Conservation (phyloP, 2,888 invertebrate species). For the Macroteleia sp. region DNA sequence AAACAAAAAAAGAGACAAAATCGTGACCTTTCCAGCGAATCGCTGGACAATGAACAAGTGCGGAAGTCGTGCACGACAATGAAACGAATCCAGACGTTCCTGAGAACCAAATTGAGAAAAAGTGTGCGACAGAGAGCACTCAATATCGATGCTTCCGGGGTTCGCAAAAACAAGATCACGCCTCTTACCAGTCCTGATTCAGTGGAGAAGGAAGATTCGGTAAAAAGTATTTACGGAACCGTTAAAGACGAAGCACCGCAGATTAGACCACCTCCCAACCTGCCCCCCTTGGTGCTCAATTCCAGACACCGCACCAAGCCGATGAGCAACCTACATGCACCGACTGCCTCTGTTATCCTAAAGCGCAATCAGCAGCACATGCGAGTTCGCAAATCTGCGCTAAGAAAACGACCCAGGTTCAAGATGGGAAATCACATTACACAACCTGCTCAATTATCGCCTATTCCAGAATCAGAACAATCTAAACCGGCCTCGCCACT, state of each 20-base stretch:
- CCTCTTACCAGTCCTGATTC: conserved; percentile 66
- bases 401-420: conserved; percentile 77
- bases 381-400: conserved; percentile 74
- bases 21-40: too few relatives aligned
- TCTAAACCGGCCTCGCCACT: conserved; percentile 89
- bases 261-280: conserved; percentile 65
- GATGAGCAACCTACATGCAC: conserved; percentile 41
- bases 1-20: conserved; percentile 48
- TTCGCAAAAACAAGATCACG: conserved; percentile 73
- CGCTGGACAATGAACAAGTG: conserved; percentile 31
- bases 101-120: conserved; percentile 75
- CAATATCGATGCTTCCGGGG: conserved; percentile 63
- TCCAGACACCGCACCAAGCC: conserved; percentile 61
- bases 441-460: conserved; percentile 86
- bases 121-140: conserved; percentile 70
- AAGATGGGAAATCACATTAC: conserved; percentile 78
- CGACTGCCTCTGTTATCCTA: conserved; percentile 64
- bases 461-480: conserved; percentile 89
- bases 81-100: conserved; percentile 77
- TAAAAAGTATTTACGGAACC: conserved; percentile 41
- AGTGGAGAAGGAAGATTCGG: conserved; percentile 32
- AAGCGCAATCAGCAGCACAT: conserved; percentile 78
- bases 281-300: conserved; percentile 73
- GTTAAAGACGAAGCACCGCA: conserved; percentile 33
- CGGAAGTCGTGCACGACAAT: conserved; percentile 75